phyloP scores from a whole-genome alignment of 2,888 invertebrate species.

The Ecliptopera silaceata region DNA sequence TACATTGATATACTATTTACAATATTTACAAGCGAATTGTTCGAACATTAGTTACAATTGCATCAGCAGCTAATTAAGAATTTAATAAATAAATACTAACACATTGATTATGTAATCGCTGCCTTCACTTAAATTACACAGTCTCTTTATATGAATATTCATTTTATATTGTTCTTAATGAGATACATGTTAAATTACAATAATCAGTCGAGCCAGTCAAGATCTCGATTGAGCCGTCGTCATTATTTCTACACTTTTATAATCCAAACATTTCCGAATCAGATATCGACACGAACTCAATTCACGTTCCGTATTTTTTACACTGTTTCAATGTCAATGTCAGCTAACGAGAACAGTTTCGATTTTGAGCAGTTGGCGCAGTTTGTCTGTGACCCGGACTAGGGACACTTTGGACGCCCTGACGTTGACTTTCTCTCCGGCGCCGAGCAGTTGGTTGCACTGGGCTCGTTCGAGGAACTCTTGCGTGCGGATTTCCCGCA shows the following conservation, averaged over 20 bases:
- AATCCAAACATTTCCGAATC: background rate
- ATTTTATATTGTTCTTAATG: slow-evolving; percentile 72
- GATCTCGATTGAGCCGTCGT: slow-evolving; percentile 67
- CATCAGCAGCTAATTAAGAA: slow-evolving; percentile 30
- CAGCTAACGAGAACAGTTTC: slow-evolving; percentile 89
- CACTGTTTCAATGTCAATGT: slow-evolving; percentile 52
- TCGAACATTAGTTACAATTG: slow-evolving; percentile 48
- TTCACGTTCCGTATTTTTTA: slow-evolving; percentile 18
- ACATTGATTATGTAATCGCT: slow-evolving; percentile 62
- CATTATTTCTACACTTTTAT: slow-evolving; percentile 28
- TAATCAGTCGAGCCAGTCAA: slow-evolving; percentile 71
- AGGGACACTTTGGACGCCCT: slow-evolving; percentile 91
- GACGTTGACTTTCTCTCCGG: slow-evolving; percentile 91
- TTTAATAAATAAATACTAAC: slow-evolving; percentile 31
- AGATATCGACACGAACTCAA: slow-evolving; percentile 13
- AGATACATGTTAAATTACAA: slow-evolving; percentile 69
- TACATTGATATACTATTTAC: slow-evolving; percentile 53
- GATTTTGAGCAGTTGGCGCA: slow-evolving; percentile 91
- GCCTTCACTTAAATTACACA: slow-evolving; percentile 67
- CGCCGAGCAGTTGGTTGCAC: slow-evolving; percentile 90
- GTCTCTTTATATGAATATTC: slow-evolving; percentile 68
- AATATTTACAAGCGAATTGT: slow-evolving; percentile 49
- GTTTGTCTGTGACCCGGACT: slow-evolving; percentile 92
- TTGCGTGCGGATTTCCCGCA: slow-evolving; percentile 88
- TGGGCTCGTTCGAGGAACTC: slow-evolving; percentile 92